Base-by-base conservation (phyloP, 2,888 invertebrate genomes). In the Eulithis testata region DNA sequence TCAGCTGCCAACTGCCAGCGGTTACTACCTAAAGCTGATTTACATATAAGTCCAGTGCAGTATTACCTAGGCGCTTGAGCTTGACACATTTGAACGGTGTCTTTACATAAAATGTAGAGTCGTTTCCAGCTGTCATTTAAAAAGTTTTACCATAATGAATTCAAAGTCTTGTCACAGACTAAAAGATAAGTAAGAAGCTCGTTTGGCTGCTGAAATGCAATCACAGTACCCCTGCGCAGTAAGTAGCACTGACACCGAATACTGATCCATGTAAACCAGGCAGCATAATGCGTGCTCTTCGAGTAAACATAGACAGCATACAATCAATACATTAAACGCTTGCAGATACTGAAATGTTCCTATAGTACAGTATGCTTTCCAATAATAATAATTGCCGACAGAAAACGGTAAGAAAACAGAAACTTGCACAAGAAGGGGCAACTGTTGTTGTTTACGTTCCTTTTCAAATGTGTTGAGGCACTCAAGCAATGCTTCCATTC, bases 1-100 rank as follows among this genome's bases (percentile, higher is more conserved):
- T 65, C 61, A 61, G 60, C 55, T 57, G 60, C 47, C 65, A 58
- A 47, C 58, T 47, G 37, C 21, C 57, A 52, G 57, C 50, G 57
- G 53, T 65, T 60, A 59, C 43, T 21, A n/a, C 47, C 4, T 8
- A 7, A 53, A 31, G 27, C 36, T 40, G 49, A 54, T 61, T 61
- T 49, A 54, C 49, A 49, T 40, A 7, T 40, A 7, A 44, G 12
- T 47, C 57, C 36, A 31, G 31, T 31, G 31, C 31, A 31, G 5
- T 31, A 31, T 4, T 31, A 31, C 5, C 6, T 31, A 31, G 2
- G 31, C 31, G 4, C 4, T 31, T 6, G 31, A 31, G 31, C 31
- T 31, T 31, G 31, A 31, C 31, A 31, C 6, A 31, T 31, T 6
- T 31, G 31, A 31, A 31, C 31, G 31, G 6, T 31, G 31, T 31